A percentile compares a stretch with the other conserved stretches of the same genome.
Conservation (phyloP, 2,113 vertebrate species). For the Coregonus clupeaformis region DNA sequence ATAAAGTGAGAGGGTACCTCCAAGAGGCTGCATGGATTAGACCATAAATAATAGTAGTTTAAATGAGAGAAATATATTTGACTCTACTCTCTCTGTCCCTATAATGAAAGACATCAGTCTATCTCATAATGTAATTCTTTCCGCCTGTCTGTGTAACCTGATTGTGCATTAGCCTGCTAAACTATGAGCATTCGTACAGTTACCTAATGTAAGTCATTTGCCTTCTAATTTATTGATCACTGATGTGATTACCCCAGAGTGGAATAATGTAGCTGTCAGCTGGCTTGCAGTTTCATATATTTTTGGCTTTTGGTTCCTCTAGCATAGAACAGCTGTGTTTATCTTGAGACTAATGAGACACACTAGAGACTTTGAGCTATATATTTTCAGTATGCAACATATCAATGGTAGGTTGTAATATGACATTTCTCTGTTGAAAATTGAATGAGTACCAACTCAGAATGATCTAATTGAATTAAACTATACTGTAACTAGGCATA, state of each 20-base stretch:
- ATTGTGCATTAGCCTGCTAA: background rate
- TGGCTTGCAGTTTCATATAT: background rate
- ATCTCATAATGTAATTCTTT: background rate
- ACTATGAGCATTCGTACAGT: background rate
- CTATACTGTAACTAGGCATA: too few species aligned
- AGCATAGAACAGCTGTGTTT: background rate
- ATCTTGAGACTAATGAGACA: too few species aligned
- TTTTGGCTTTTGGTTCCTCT: background rate
- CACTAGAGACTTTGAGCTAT: too few species aligned
- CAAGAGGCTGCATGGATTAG: background rate
- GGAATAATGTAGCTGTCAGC: background rate
- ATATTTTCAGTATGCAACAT: too few species aligned
- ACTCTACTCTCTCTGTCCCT: background rate
- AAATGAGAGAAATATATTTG: background rate
- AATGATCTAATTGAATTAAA: too few species aligned
- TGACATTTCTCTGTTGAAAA: too few species aligned
- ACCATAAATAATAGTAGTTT: background rate
- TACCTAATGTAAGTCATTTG: background rate
- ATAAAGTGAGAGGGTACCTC: too few species aligned
- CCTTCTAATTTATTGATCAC: background rate
- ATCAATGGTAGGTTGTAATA: too few species aligned
- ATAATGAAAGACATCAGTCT: background rate
- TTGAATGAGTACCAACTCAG: too few species aligned
- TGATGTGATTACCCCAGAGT: background rate
- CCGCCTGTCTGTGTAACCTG: background rate